Conservation (phyloP, 2,888 invertebrate species). For the Metopia argyrocephala region DNA sequence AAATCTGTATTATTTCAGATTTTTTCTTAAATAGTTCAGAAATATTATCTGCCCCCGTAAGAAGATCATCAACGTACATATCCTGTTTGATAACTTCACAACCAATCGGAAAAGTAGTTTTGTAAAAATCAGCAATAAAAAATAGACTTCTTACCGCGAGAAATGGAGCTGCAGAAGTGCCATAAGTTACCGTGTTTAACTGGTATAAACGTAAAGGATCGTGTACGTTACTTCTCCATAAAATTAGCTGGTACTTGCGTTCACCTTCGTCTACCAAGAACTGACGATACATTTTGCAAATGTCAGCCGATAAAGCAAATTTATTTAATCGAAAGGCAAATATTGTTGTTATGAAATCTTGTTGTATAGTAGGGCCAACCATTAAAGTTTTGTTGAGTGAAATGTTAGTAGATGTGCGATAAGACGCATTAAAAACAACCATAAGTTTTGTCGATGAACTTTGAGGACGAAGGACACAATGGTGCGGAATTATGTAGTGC, state of each 20-base stretch:
- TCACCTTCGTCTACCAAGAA: slow-evolving; percentile 29
- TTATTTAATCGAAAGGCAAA: slow-evolving; percentile 43
- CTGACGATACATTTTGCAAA: slow-evolving; percentile 49
- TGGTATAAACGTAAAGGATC: background rate
- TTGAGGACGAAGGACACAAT: slow-evolving; percentile 34
- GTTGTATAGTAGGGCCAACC: slow-evolving; percentile 58
- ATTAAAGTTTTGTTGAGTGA: slow-evolving; percentile 58
- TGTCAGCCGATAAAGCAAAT: slow-evolving; percentile 40
- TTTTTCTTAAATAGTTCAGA: background rate
- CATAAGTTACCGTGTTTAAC: slow-evolving; percentile 24
- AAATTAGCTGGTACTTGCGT: slow-evolving; percentile 36
- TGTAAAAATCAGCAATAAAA: slow-evolving; percentile 28
- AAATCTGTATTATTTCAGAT: background rate
- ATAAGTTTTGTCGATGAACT: slow-evolving; percentile 46
- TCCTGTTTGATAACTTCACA: background rate
- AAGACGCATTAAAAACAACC: slow-evolving; percentile 48
- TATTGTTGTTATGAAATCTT: slow-evolving; percentile 43
- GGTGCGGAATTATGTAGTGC: slow-evolving; percentile 50
- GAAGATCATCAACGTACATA: slow-evolving; percentile 22
- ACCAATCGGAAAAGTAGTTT: slow-evolving; percentile 6
- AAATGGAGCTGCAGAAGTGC: slow-evolving; percentile 41
- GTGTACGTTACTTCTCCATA: slow-evolving; percentile 32
- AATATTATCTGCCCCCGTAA: slow-evolving; percentile 14
- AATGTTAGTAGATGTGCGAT: slow-evolving; percentile 40
- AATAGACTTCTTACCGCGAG: slow-evolving; percentile 37